A percentile compares a stretch with the other conserved stretches of the same genome.
These are phyloP conservation scores for Benthosema pterotum DNA, from an alignment of 2,797 vertebrate genomes.

Conservation along the genomic window DNA sequence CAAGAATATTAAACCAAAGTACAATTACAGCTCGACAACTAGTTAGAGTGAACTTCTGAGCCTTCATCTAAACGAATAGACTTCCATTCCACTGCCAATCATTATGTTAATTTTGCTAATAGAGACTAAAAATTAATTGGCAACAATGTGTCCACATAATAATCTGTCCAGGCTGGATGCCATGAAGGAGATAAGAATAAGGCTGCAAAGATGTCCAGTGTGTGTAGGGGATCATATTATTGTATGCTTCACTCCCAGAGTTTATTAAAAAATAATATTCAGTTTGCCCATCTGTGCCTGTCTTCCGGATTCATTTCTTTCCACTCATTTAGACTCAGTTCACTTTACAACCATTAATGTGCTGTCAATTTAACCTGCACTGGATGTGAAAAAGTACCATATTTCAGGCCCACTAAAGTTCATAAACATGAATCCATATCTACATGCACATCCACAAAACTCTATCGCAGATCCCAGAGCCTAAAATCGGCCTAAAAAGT, in stretches of 20 bases:
- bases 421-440: too few relatives aligned
- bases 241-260: conserved; percentile 76
- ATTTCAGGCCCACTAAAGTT: too few relatives aligned
- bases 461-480: too few relatives aligned
- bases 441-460: too few relatives aligned
- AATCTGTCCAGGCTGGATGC: conserved; percentile 76
- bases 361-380: conserved; percentile 36
- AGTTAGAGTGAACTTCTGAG: conserved; percentile 69
- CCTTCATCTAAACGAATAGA: conserved; percentile 76
- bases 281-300: conserved; percentile 51
- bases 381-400: conserved; percentile 15
- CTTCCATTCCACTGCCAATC: conserved; percentile 76
- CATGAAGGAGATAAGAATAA: conserved; percentile 69
- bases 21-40: conserved; percentile 51
- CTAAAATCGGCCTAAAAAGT: too few relatives aligned
- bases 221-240: conserved; percentile 67
- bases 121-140: conserved; percentile 84
- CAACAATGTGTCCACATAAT: conserved; percentile 79
- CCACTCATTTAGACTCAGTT: conserved; percentile 23
- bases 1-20: conserved; percentile 22
- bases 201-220: conserved; percentile 72
- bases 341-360: conserved; percentile 47
- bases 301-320: conserved; percentile 52
- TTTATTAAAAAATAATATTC: conserved; percentile 56
- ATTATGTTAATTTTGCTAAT: conserved; percentile 83